Conservation (phyloP, 2,888 invertebrate species). For the Rugalucina vietnamica region DNA sequence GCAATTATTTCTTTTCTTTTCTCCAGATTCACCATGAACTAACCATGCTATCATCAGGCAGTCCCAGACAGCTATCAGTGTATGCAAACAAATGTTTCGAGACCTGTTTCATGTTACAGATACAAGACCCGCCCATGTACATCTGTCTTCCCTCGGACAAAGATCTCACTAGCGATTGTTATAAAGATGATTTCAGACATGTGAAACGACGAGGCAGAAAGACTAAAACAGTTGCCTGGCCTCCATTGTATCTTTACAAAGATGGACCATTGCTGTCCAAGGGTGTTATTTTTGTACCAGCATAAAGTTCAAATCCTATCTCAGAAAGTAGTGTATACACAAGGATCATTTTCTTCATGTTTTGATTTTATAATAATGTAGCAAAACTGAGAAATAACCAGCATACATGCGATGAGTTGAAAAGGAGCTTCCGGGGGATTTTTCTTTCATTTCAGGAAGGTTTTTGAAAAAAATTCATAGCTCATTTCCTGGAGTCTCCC, state of each 20-base stretch:
- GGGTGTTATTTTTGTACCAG: conserved; percentile 40
- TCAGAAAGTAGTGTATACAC: no score
- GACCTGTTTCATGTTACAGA: conserved; percentile 22
- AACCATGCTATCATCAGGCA: not conserved
- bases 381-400: no score
- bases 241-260: conserved; percentile 46
- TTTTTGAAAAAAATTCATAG: no score
- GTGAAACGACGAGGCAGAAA: conserved; percentile 45
- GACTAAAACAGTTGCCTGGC: conserved; percentile 44
- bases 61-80: conserved; percentile 28
- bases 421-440: no score
- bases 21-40: conserved; percentile 34
- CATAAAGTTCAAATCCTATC: not conserved
- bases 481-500: no score
- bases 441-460: no score
- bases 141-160: conserved; percentile 1
- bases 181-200: conserved; percentile 36
- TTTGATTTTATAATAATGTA: no score
- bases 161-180: conserved; percentile 8
- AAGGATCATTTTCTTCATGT: no score
- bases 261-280: conserved; percentile 46
- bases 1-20: not conserved
- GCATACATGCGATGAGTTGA: no score
- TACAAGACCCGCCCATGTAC: conserved; percentile 47
- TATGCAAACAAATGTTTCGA: conserved; percentile 52